Evolutionary conservation across 2,888 invertebrate genomes (phyloP), one percentile per base, ranked within the genome.

Genomic region (Spicauda simplicius): DNA sequence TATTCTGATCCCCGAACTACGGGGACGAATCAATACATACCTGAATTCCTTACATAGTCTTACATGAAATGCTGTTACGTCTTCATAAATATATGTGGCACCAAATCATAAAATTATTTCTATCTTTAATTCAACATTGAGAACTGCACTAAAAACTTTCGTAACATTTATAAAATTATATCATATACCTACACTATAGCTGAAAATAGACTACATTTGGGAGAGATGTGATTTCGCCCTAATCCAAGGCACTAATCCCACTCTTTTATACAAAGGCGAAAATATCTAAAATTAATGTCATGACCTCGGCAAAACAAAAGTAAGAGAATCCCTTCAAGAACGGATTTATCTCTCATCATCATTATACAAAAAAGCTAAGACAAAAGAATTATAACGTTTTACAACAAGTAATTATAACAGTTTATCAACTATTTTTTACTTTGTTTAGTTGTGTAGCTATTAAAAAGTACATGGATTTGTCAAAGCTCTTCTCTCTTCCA

Each of bases 161-260:
- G 5, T 5, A 12, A 41, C 12, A 41, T 14, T 14, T 25, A 25
- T 4, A 4, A 12, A 14, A 10, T 2, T 14, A 41, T 41, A 41
- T 41, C 10, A 41, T 5, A 41, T 14, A 41, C 14, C 1, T 48
- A 16, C n/a, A 48, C 0, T 7, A 6, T 48, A 16, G 48, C 48
- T 10, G 14, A 41, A 41, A 48, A 48, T 48, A 48, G 8, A 16
- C 48, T 16, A 3, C 7, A 7, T 7, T 48, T 16, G 16, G 48
- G 16, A 53, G 41, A 41, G 12, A 14, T 41, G 41, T 61, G 64
- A 64, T 64, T 41, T 57, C 64, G 37, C 41, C 54, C 60, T 66
- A 55, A 66, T 60, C 66, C 60, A 16, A 14, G 25, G 7, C 18
- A 30, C n/a, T 61, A 69, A 65, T 69, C 69, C 62, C 65, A 61